Conservation (phyloP, 2,113 vertebrate genomes). For the Lasiurus cinereus region DNA sequence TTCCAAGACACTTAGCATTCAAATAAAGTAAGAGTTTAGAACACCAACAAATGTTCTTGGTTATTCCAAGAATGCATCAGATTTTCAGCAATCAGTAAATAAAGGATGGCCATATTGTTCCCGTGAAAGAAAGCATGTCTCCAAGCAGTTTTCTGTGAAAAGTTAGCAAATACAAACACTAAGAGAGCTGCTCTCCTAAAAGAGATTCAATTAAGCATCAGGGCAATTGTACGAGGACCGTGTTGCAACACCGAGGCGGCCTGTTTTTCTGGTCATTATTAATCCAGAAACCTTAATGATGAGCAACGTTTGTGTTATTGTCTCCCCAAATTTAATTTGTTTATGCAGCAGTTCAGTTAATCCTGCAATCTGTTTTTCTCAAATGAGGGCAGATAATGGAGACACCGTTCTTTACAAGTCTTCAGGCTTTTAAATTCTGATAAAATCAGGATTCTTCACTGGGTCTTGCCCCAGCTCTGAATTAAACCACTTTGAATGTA, state of each 20-base stretch:
- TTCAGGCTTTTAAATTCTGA: constrained; percentile 95
- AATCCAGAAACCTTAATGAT: constrained; percentile 92
- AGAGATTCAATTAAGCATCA: constrained; percentile 75
- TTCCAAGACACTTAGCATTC: neutral
- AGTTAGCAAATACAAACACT: constrained; percentile 69
- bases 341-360: constrained; percentile 94
- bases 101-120: neutral
- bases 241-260: constrained; percentile 84
- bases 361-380: constrained; percentile 93
- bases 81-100: constrained; percentile 12
- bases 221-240: constrained; percentile 74
- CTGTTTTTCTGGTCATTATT: constrained; percentile 92
- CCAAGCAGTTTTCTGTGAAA: constrained; percentile 42
- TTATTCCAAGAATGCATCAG: neutral
- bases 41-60: neutral
- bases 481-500: constrained; percentile 96
- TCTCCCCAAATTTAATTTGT: constrained; percentile 94
- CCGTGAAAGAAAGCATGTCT: constrained; percentile 38
- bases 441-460: constrained; percentile 97
- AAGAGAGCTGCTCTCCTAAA: constrained; percentile 68
- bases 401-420: constrained; percentile 92
- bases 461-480: constrained; percentile 96
- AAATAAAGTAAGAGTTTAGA: constrained; percentile 30
- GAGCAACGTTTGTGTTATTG: constrained; percentile 93
- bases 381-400: constrained; percentile 93